Conservation (phyloP, 2,113 vertebrate species). For the Choloepus hoffmanni region DNA sequence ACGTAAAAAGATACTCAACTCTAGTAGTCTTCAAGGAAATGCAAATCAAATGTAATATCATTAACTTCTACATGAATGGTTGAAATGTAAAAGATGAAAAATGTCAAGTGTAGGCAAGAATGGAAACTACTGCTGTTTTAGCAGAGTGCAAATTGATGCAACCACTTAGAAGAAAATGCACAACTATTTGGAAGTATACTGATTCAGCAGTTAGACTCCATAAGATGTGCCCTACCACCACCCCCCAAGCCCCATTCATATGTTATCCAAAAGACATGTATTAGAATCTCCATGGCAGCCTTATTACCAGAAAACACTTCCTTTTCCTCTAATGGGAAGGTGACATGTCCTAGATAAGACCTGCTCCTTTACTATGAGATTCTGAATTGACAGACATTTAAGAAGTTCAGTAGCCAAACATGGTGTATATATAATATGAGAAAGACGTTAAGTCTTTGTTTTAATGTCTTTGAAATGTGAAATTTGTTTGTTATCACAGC, state of each 20-base stretch:
- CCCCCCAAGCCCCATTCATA: not conserved
- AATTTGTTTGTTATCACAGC: not conserved
- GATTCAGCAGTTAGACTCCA: not conserved
- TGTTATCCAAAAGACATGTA: not conserved
- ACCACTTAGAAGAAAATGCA: not conserved
- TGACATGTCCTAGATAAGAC: not conserved
- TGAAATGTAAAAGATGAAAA: constrained; percentile 33
- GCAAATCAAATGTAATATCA: not conserved
- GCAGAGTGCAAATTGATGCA: not conserved
- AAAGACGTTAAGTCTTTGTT: not conserved
- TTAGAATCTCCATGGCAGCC: not conserved
- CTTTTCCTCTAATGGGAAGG: not conserved
- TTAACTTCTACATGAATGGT: not conserved
- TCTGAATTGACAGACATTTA: not conserved
- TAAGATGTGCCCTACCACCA: not conserved
- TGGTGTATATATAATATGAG: not conserved
- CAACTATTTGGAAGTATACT: not conserved
- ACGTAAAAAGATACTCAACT: not conserved
- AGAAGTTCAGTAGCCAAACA: not conserved
- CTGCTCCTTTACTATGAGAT: not conserved
- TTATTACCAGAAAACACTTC: not conserved
- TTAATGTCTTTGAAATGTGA: not conserved
- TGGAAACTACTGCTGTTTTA: not conserved
- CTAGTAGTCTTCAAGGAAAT: not conserved
- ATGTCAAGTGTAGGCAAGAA: not conserved